Conservation (phyloP, 1,140 invertebrate genomes). For the Heliothis subflexa region DNA sequence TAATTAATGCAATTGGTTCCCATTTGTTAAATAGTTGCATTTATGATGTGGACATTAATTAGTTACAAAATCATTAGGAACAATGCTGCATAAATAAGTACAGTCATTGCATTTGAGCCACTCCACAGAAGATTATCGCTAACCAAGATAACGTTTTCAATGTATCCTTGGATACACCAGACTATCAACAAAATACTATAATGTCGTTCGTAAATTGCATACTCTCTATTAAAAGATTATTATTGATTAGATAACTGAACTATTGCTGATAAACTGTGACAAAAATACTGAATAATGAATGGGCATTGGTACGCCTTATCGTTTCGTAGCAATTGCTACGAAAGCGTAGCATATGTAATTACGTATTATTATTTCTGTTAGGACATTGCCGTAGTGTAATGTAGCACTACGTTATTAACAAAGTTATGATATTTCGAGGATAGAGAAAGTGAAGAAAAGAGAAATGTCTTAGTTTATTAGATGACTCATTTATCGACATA, state of each 20-base stretch:
- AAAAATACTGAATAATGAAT: slow-evolving; percentile 3
- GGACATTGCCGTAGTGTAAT: slow-evolving; percentile 3
- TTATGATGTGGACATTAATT: neutral
- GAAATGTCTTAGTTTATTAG: slow-evolving; percentile 43
- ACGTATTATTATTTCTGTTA: neutral
- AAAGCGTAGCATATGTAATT: slow-evolving; percentile 47
- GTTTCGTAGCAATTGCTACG: slow-evolving; percentile 54
- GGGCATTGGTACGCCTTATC: neutral
- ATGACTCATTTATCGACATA: slow-evolving; percentile 28
- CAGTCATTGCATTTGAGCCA: too few species aligned
- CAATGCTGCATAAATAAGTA: too few species aligned
- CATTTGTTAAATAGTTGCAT: neutral
- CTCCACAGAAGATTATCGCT: too few species aligned
- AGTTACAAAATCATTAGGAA: too few species aligned
- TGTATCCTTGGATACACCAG: neutral
- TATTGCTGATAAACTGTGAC: slow-evolving; percentile 13
- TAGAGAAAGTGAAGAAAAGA: slow-evolving; percentile 47
- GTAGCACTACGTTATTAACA: slow-evolving; percentile 9
- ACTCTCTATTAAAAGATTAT: neutral
- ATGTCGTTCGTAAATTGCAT: neutral
- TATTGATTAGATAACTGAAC: slow-evolving; percentile 8
- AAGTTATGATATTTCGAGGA: slow-evolving; percentile 12
- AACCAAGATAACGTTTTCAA: neutral
- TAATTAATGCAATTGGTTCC: neutral
- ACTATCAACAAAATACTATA: neutral